phyloP scores from a whole-genome alignment of 92 coral and sea anemone genomes.

The Phenganax subtilis region DNA sequence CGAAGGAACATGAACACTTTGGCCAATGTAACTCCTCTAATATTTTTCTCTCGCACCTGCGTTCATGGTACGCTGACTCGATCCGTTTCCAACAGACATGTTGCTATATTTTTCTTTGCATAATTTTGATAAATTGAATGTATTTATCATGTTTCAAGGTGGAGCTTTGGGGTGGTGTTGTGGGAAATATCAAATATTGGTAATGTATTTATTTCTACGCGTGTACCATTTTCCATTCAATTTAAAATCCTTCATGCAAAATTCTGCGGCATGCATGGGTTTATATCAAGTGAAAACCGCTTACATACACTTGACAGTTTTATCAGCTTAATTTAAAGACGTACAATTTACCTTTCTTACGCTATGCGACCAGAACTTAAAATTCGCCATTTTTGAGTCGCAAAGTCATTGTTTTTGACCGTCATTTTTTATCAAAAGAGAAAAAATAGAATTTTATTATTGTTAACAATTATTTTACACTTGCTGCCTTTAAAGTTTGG shows the following conservation, averaged over 20 bases:
- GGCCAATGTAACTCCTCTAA: too few relatives aligned
- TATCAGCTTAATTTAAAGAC: too few relatives aligned
- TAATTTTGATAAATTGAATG: background rate
- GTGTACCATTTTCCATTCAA: background rate
- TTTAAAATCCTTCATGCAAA: background rate
- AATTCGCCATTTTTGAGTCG: too few relatives aligned
- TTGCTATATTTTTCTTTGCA: background rate
- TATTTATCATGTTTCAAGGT: slow-evolving; percentile 36
- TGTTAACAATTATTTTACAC: background rate
- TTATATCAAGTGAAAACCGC: too few relatives aligned
- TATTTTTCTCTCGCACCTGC: too few relatives aligned
- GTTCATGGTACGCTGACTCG: background rate
- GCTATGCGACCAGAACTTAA: too few relatives aligned
- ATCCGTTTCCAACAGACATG: background rate
- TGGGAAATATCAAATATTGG: slow-evolving; percentile 87
- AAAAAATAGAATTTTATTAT: too few relatives aligned
- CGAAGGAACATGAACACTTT: too few relatives aligned
- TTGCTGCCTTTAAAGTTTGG: background rate
- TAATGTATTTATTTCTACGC: slow-evolving; percentile 23
- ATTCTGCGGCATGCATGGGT: background rate
- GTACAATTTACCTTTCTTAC: too few relatives aligned
- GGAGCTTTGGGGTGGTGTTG: slow-evolving; percentile 78
- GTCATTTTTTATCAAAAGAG: too few relatives aligned
- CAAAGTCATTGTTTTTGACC: too few relatives aligned
- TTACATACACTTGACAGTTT: too few relatives aligned